Evolutionary conservation across 2,888 invertebrate species (phyloP).

Genomic region (Ophioninae sp.): DNA sequence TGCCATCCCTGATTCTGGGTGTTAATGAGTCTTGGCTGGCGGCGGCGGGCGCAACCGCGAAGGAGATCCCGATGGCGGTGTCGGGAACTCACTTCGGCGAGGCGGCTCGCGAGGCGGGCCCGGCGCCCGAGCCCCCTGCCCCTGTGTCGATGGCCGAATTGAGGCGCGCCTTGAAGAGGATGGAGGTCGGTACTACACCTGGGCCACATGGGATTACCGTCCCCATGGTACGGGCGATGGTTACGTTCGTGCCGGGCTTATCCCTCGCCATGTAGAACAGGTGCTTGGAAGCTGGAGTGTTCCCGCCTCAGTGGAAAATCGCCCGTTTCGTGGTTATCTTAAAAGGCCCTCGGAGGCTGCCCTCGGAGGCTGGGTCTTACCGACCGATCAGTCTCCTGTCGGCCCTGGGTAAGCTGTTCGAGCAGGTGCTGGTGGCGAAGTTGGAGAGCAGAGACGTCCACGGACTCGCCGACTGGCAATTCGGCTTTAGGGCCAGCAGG

Average conservation of each 20-base stretch:
- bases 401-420: slow-evolving; percentile 13
- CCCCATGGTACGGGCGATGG: not conserved
- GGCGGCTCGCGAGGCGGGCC: slow-evolving; percentile 15
- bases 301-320: slow-evolving; percentile 23
- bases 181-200: not conserved
- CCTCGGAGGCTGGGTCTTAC: slow-evolving; percentile 5
- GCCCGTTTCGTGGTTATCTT: slow-evolving; percentile 18
- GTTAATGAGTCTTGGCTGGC: not conserved
- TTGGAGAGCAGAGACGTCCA: not conserved
- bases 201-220: slow-evolving; percentile 2
- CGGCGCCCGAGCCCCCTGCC: not conserved
- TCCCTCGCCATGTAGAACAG: slow-evolving; percentile 78
- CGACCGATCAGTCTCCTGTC: slow-evolving; percentile 15
- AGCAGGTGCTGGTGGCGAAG: not conserved
- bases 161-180: not conserved
- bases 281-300: slow-evolving; percentile 34
- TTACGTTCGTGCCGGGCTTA: not conserved
- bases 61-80: slow-evolving; percentile 16
- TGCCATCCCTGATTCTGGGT: not conserved
- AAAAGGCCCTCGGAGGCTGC: slow-evolving; percentile 2
- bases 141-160: not conserved
- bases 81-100: slow-evolving; percentile 19
- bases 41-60: not conserved
- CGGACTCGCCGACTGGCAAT: too few species aligned
- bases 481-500: not conserved